Evolutionary conservation across 2,797 vertebrate genomes (phyloP).

Genomic region (Ctenopoma multispine): DNA sequence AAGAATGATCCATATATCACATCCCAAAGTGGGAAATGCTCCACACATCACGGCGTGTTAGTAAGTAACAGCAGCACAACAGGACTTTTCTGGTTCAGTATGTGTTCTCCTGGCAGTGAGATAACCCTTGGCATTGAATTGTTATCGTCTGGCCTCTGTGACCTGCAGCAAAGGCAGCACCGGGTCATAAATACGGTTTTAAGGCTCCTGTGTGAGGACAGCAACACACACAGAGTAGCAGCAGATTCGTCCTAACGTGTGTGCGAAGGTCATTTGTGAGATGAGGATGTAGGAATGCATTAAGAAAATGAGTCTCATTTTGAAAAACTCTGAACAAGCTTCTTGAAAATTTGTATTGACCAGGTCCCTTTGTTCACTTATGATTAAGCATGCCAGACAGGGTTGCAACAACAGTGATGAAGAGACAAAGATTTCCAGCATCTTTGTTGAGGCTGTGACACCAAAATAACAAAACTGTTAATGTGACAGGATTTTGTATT

Average conservation of each 20-base stretch:
- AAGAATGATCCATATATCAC: conserved; percentile 44
- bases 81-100: conserved; percentile 57
- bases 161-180: conserved; percentile 56
- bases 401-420: conserved; percentile 30
- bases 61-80: conserved; percentile 61
- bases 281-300: conserved; percentile 31
- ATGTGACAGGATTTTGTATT: conserved; percentile 18
- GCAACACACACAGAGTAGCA: conserved; percentile 3
- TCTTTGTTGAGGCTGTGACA: conserved; percentile 13
- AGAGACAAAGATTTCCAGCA: conserved; percentile 20
- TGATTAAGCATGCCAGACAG: neutral
- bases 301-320: conserved; percentile 48
- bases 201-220: conserved; percentile 16
- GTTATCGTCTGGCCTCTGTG: conserved; percentile 53
- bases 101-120: conserved; percentile 59
- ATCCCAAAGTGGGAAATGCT: conserved; percentile 43
- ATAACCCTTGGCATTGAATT: conserved; percentile 55
- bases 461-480: conserved; percentile 17
- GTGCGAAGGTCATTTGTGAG: conserved; percentile 27
- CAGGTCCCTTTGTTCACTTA: conserved; percentile 27
- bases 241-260: conserved; percentile 1
- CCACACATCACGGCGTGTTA: conserved; percentile 36
- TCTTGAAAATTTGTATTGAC: conserved; percentile 40
- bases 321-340: conserved; percentile 29
- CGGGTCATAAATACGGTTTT: conserved; percentile 44